Base-by-base conservation (phyloP, 2,888 invertebrate species). In the Rhynchonema sp. region DNA sequence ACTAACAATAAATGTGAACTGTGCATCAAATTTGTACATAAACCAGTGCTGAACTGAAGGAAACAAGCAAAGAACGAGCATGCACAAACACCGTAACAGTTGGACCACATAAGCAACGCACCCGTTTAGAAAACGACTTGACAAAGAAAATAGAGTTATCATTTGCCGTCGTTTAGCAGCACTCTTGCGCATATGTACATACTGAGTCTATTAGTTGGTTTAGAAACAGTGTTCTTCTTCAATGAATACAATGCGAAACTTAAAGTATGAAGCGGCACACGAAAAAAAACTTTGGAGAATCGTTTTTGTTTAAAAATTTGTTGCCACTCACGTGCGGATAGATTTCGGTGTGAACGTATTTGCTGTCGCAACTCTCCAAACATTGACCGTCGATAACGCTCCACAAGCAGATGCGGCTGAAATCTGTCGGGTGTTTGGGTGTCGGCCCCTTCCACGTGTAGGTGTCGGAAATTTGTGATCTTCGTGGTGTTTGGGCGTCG, bases 351-450 rank as follows among this genome's bases (percentile, higher is more conserved):
- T 96, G 92, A 49, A 92, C 84, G 73, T 87, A 86, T 0, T 85
- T 81, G 61, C 88, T 77, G 72, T 90, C 91, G 0, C 86, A 84
- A 64, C 85, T 84, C 76, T 98, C 96, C 54, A 91, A 80, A 73
- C 96, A 96, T 71, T 91, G 86, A 0, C 96, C 96, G 77, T 96
- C 96, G 0, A 86, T 85, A 58, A 94, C 79, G 76, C 98, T 94
- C 98, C 98, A 98, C 1, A 91, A 85, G 71, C 92, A 91, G 88
- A 94, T 91, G 78, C 96, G 94, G 1, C 81, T 81, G 67, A 30
- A 71, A 69, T 59, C 1, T 1, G 9, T 13, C 9, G 38, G 76
- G 98, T 94, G 98, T 98, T 98, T 1, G 91, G 85, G 71, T 92
- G 91, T 88, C 94, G 91, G 78, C 96, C 94, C 1, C 81, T 81